Evolutionary conservation across 2,888 invertebrate species (phyloP).

Genomic region (Gisinianus flammeolus): DNA sequence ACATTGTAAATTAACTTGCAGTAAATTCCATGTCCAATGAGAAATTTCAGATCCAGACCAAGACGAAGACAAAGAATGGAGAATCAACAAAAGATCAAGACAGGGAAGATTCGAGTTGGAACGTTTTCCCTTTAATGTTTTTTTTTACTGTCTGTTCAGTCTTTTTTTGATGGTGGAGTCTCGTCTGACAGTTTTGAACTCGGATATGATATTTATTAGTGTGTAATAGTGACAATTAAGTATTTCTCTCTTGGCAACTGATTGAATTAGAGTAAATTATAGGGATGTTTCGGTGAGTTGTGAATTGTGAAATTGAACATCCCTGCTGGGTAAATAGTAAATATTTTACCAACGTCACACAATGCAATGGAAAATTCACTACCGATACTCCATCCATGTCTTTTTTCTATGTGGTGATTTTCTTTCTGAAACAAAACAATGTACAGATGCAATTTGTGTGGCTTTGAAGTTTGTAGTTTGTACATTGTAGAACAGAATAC

Average conservation of each 20-base stretch:
- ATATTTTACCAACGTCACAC: too few species aligned
- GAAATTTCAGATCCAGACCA: not conserved
- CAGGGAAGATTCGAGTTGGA: not conserved
- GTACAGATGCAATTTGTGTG: not conserved
- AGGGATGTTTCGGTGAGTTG: not conserved
- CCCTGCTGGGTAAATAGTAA: constrained; percentile 34
- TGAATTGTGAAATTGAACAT: not conserved
- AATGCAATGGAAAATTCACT: too few species aligned
- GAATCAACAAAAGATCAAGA: too few species aligned
- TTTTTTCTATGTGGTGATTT: too few species aligned
- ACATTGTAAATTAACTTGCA: not conserved
- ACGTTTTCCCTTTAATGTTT: not conserved
- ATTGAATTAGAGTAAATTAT: constrained; percentile 39
- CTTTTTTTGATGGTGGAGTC: not conserved
- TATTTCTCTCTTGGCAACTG: constrained; percentile 30
- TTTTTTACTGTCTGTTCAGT: not conserved
- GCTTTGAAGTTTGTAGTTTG: not conserved
- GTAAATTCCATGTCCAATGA: constrained; percentile 9
- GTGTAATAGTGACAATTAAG: constrained; percentile 33
- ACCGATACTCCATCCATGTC: too few species aligned
- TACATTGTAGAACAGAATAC: not conserved
- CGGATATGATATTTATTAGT: constrained; percentile 29
- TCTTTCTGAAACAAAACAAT: too few species aligned
- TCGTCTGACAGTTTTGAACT: constrained; percentile 10
- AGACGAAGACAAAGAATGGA: not conserved